Conservation (phyloP, 23 tunicate genomes). For the Aplidium turbinatum region DNA sequence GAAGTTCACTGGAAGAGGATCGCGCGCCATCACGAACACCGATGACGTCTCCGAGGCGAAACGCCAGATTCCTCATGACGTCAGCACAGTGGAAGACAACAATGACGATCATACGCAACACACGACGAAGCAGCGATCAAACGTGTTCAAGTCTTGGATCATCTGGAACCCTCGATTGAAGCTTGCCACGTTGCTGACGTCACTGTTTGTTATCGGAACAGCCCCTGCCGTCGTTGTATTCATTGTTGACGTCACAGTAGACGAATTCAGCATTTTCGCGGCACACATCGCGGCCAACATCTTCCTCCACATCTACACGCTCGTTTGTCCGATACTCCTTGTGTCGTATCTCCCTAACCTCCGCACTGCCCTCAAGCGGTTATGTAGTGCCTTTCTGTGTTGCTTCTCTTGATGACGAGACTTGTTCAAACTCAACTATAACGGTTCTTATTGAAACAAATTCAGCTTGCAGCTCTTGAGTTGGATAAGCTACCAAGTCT, state of each 20-base stretch:
- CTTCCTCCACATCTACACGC: conserved; percentile 31
- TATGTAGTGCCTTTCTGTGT: conserved; percentile 1
- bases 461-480: too few species aligned
- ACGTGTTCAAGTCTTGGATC: background rate
- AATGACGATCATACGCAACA: background rate
- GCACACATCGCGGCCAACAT: conserved; percentile 12
- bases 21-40: too few species aligned
- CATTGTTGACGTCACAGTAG: conserved; percentile 24
- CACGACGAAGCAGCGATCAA: background rate
- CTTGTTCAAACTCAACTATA: too few species aligned
- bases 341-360: conserved; percentile 46
- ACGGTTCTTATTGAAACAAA: too few species aligned
- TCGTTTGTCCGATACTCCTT: conserved; percentile 52
- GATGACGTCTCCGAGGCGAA: too few species aligned
- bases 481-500: too few species aligned
- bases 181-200: conserved; percentile 17
- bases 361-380: conserved; percentile 17
- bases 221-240: conserved; percentile 25
- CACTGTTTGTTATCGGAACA: conserved; percentile 26
- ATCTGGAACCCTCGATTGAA: conserved; percentile 39
- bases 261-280: background rate
- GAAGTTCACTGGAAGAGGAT: conserved; percentile 7
- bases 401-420: too few species aligned
- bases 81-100: too few species aligned
- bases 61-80: too few species aligned